A percentile compares a stretch with the other conserved stretches of the same genome.
Evolutionary conservation across 1,140 invertebrate species (phyloP).

Genomic region (Pseudomyrmex cubaensis): DNA sequence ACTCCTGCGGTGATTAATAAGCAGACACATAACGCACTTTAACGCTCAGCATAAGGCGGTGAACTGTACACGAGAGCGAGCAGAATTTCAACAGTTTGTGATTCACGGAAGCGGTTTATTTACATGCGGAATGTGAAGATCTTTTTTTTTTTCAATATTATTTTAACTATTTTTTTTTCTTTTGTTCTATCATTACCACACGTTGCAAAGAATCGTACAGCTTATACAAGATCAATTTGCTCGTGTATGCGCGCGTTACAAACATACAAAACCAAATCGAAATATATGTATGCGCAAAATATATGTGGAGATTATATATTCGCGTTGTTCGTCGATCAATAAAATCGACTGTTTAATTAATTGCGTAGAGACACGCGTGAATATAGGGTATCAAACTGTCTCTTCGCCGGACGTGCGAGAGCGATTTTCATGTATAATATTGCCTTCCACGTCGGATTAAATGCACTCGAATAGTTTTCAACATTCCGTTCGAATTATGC

Average conservation of each 20-base stretch:
- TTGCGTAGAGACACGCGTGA: conserved; percentile 53
- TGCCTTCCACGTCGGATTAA: conserved; percentile 41
- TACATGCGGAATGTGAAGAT: not conserved
- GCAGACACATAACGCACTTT: conserved; percentile 74
- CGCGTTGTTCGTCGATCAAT: not conserved
- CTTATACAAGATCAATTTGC: no score
- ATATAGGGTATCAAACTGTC: not conserved
- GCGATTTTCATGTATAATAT: conserved; percentile 22
- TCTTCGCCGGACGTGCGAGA: not conserved
- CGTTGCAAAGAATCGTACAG: no score
- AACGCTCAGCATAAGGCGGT: conserved; percentile 66
- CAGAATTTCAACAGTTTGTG: conserved; percentile 43
- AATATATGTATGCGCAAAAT: not conserved
- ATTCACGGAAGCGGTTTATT: conserved; percentile 18
- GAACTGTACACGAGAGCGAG: not conserved
- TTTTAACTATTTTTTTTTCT: no score
- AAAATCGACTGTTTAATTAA: conserved; percentile 58
- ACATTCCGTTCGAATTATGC: conserved; percentile 28
- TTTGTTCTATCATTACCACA: no score
- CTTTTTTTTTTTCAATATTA: not conserved
- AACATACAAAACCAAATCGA: no score
- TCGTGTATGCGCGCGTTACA: no score
- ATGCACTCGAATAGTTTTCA: conserved; percentile 63
- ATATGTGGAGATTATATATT: not conserved
- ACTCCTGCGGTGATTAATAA: conserved; percentile 77